Conservation (phyloP, 2,888 invertebrate genomes). For the Oligia strigilis region DNA sequence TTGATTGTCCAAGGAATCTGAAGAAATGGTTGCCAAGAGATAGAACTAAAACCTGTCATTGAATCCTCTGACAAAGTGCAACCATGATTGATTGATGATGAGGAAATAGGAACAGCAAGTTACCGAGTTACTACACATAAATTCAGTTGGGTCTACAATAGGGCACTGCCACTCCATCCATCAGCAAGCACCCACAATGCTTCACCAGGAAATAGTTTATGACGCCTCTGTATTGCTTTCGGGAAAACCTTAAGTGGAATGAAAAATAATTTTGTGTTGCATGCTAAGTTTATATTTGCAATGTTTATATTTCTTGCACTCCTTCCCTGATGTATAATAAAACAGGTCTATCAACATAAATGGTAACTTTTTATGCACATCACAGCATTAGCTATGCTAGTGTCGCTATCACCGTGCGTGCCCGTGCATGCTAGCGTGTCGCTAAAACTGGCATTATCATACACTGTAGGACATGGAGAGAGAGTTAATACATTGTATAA, state of each 20-base stretch:
- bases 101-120: background rate
- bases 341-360: constrained; percentile 18
- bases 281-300: constrained; percentile 8
- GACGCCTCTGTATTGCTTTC: background rate
- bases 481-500: constrained; percentile 23
- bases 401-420: constrained; percentile 19
- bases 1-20: background rate
- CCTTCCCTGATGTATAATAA: background rate
- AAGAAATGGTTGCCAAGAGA: background rate
- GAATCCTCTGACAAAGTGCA: background rate
- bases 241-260: background rate
- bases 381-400: constrained; percentile 7
- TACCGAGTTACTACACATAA: background rate
- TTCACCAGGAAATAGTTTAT: background rate
- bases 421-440: constrained; percentile 19
- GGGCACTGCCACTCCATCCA: background rate
- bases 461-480: constrained; percentile 28
- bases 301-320: constrained; percentile 16
- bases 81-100: background rate
- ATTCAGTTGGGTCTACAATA: background rate
- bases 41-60: background rate
- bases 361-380: constrained; percentile 4
- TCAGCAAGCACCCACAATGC: background rate
- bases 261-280: background rate
- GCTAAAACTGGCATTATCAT: constrained; percentile 20